A percentile compares a stretch with the other conserved stretches of the same genome.
Evolutionary conservation across 2,797 vertebrate species (phyloP).

Genomic region (Pogoniulus pusillus): DNA sequence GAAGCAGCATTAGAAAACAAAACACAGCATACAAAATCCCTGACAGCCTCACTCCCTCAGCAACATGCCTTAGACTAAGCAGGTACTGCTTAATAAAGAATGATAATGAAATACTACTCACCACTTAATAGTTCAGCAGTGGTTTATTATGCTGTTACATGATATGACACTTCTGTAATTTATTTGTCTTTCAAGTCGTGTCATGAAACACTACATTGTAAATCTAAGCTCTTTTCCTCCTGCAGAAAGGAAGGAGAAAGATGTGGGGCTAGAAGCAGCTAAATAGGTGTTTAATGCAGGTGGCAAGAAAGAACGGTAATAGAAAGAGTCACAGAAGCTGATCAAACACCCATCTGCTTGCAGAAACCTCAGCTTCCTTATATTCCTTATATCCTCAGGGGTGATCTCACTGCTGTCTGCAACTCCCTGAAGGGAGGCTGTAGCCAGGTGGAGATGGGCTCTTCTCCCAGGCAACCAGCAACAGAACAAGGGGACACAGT

Average conservation of each 20-base stretch:
- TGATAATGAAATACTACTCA: not conserved
- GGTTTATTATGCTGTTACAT: constrained; percentile 16
- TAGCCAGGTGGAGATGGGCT: too few relatives aligned
- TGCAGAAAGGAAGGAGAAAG: not conserved
- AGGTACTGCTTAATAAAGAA: constrained; percentile 3
- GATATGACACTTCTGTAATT: constrained; percentile 7
- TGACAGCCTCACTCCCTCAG: not conserved
- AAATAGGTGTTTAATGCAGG: not conserved
- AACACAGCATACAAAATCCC: not conserved
- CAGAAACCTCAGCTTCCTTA: not conserved
- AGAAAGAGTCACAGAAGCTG: not conserved
- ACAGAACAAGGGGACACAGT: too few relatives aligned
- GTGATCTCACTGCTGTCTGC: too few relatives aligned
- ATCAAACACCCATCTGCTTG: not conserved
- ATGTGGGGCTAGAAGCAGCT: not conserved
- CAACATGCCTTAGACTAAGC: not conserved
- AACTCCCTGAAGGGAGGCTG: too few relatives aligned
- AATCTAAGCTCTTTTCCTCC: constrained; percentile 3
- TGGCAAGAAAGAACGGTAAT: not conserved
- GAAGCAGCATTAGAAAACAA: not conserved
- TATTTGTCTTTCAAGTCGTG: constrained; percentile 35
- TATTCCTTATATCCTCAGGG: too few relatives aligned
- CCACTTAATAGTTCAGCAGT: constrained; percentile 20
- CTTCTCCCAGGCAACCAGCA: too few relatives aligned
- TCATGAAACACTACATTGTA: not conserved